Conservation (phyloP, 2,888 invertebrate genomes). For the Nomada ruficornis region DNA sequence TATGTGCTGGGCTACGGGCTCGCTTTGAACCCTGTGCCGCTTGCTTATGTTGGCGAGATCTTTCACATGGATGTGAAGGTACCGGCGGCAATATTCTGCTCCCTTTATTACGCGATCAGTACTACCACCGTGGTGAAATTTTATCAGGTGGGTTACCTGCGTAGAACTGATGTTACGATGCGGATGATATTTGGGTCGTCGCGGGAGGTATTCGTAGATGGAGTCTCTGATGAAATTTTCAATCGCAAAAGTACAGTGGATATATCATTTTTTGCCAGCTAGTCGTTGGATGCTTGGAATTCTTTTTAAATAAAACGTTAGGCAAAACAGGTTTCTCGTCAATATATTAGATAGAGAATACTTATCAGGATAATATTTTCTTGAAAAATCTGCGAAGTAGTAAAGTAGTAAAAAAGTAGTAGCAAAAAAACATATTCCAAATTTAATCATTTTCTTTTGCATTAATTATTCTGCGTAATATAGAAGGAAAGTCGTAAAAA, state of each 20-base stretch:
- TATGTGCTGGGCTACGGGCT: slow-evolving; percentile 80
- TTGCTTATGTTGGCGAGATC: slow-evolving; percentile 81
- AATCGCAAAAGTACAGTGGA: no score
- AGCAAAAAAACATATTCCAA: no score
- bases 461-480: neutral
- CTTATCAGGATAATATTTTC: no score
- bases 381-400: no score
- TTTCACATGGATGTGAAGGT: slow-evolving; percentile 81
- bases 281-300: neutral
- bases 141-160: slow-evolving; percentile 78
- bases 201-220: neutral
- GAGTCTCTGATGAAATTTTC: no score
- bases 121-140: slow-evolving; percentile 77
- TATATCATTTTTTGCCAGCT: no score
- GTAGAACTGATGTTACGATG: neutral
- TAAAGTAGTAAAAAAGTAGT: no score
- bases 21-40: slow-evolving; percentile 81
- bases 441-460: no score
- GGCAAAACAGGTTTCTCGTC: no score
- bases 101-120: slow-evolving; percentile 80
- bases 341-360: no score
- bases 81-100: slow-evolving; percentile 79
- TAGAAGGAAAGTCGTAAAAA: neutral
- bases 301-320: neutral
- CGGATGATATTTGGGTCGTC: slow-evolving; percentile 18